Evolutionary conservation across 2,113 vertebrate species (phyloP), one percentile per base, ranked within the genome.

Genomic region (Leiothrix lutea): DNA sequence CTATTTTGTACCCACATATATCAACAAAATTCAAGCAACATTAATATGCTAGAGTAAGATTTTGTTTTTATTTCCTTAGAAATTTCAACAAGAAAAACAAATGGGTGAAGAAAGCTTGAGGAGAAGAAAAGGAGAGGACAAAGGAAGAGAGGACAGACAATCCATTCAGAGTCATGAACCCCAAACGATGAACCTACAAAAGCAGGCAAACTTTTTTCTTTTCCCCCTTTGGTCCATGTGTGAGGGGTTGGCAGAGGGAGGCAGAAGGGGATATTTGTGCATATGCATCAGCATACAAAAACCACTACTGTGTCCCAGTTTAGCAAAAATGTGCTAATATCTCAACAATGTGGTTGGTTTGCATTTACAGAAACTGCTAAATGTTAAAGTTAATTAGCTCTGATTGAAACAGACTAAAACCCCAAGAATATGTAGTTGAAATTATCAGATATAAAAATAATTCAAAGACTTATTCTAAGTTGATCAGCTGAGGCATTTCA

Each of bases 81-180:
- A 40, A 77, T 77, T 79, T 64, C 65, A 71, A 36, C 29, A 38
- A 80, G 25, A 14, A 48, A 79, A 47, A 47, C 18, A 75, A 45
- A 98, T 98, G 98, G 96, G 65, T 50, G 92, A 97, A 82, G 89
- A 64, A 4, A 70, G n/a, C 72, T 48, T 90, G 54, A 98, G 86
- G 53, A 97, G 67, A 70, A 94, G 98, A 70, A 96, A 73, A 62
- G 75, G 36, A 60, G 51, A 40, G 28, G 23, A 65, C 31, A 56
- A 28, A 4, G 15, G 78, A 67, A 16, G 33, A 56, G 84, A 79
- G n/a, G 97, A 98, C 44, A 91, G 80, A 50, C 77, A 94, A 13
- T 97, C 97, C 3, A 8, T 78, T 31, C 69, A 90, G 69, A 97
- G 86, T 5, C 51, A 93, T 0, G 91, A 97, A 40, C 69, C 77